A percentile compares a stretch with the other conserved stretches of the same genome.
phyloP scores from a whole-genome alignment of 2,797 vertebrate species.

The Pipistrellus pygmaeus region DNA sequence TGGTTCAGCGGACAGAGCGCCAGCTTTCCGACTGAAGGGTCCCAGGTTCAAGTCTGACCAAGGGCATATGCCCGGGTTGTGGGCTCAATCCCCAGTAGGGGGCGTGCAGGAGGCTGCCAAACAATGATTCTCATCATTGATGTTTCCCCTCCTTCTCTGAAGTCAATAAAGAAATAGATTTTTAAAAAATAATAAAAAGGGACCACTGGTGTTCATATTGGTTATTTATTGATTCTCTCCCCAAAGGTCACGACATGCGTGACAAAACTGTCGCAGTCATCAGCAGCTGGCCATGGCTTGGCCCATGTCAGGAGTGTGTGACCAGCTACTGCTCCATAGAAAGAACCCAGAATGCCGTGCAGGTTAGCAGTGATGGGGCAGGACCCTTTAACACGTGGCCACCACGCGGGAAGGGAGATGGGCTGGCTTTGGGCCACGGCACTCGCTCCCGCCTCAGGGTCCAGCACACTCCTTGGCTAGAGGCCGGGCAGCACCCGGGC shows the following conservation, averaged over 20 bases:
- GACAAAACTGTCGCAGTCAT: neutral
- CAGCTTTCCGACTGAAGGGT: too few relatives aligned
- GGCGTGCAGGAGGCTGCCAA: too few relatives aligned
- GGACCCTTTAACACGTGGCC: neutral
- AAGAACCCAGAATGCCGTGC: neutral
- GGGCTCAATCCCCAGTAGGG: too few relatives aligned
- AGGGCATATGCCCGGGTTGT: too few relatives aligned
- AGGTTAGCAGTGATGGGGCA: neutral
- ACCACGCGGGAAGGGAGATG: accelerated
- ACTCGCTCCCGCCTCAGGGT: accelerated
- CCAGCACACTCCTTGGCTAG: neutral
- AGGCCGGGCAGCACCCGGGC: neutral
- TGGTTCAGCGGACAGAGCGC: too few relatives aligned
- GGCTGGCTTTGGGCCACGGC: neutral
- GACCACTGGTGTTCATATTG: neutral
- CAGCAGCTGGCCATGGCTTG: neutral
- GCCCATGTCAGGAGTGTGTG: accelerated
- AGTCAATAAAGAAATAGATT: too few relatives aligned
- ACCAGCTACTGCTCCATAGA: neutral
- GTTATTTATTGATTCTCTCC: conserved; percentile 71
- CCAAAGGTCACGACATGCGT: neutral
- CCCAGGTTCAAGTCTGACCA: too few relatives aligned
- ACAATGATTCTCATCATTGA: too few relatives aligned
- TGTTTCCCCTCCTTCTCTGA: too few relatives aligned
- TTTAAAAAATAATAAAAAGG: conserved; percentile 1